Evolutionary conservation across 2,888 invertebrate genomes (phyloP).

Genomic region (Pilophorus perplexus): DNA sequence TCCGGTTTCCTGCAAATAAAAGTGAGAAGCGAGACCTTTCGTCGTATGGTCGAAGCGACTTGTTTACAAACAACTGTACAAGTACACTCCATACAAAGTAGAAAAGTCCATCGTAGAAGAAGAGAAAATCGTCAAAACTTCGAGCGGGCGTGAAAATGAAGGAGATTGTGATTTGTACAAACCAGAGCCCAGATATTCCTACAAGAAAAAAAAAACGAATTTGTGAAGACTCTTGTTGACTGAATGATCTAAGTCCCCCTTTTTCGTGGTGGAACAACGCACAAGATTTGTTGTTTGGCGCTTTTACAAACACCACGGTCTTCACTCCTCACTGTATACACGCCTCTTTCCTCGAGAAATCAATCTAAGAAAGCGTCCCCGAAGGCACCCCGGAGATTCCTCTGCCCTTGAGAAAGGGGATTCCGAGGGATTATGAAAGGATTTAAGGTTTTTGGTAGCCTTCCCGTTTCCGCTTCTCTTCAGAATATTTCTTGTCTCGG

Average conservation of each 20-base stretch:
- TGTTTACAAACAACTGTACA: too few species aligned
- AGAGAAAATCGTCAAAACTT: too few species aligned
- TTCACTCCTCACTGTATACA: slow-evolving; percentile 7
- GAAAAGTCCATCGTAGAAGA: too few species aligned
- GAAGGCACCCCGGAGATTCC: background rate
- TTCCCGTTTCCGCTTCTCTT: background rate
- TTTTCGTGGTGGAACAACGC: background rate
- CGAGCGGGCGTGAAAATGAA: too few species aligned
- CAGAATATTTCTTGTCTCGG: background rate
- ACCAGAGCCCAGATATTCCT: too few species aligned
- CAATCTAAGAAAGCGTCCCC: slow-evolving; percentile 1
- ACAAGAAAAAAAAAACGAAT: background rate
- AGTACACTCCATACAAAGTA: too few species aligned
- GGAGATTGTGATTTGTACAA: too few species aligned
- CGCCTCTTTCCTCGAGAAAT: slow-evolving; percentile 1
- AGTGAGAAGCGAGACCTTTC: too few species aligned
- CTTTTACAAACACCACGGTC: slow-evolving; percentile 17
- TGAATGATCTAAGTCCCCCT: background rate
- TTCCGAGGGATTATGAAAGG: background rate
- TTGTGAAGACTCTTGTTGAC: background rate
- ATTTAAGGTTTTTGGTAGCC: background rate
- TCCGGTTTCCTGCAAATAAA: too few species aligned
- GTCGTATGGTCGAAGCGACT: too few species aligned
- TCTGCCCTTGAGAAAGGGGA: background rate
- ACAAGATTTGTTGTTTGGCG: slow-evolving; percentile 17